Percentiles rank a stretch among this genome's conserved stretches.
Evolutionary conservation across 2,888 invertebrate genomes (phyloP).

Genomic region (Leptopilina syphax): DNA sequence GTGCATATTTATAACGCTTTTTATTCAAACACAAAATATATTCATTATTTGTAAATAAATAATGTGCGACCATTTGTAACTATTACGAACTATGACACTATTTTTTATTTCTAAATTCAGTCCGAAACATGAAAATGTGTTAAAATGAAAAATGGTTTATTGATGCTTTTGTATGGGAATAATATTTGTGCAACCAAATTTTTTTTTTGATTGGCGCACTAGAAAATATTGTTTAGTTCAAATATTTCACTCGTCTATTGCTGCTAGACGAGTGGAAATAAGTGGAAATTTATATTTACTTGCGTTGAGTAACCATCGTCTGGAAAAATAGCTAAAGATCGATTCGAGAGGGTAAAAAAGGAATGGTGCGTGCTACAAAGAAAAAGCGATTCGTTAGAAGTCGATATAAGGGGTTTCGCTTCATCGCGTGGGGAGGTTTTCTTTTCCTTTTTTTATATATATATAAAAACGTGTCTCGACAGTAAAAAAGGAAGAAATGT

Average conservation of each 20-base stretch:
- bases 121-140: too few relatives aligned
- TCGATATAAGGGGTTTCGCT: constrained; percentile 31
- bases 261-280: background rate
- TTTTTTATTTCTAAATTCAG: too few relatives aligned
- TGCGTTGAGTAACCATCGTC: constrained; percentile 25
- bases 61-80: too few relatives aligned
- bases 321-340: constrained; percentile 37
- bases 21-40: too few relatives aligned
- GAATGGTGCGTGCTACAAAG: constrained; percentile 19
- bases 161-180: too few relatives aligned
- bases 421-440: constrained; percentile 4
- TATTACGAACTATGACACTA: too few relatives aligned
- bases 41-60: too few relatives aligned
- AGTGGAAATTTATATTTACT: constrained; percentile 30
- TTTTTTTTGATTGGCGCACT: too few relatives aligned
- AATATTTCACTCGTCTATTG: constrained; percentile 1
- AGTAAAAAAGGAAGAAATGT: constrained; percentile 19
- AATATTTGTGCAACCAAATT: too few relatives aligned
- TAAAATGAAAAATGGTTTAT: too few relatives aligned
- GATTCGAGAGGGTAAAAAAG: constrained; percentile 5
- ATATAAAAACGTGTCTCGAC: constrained; percentile 24
- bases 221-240: background rate
- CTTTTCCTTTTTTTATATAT: too few relatives aligned
- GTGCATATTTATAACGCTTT: too few relatives aligned
- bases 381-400: constrained; percentile 35